A percentile compares a stretch with the other conserved stretches of the same genome.
Conservation (phyloP, 2,113 vertebrate species). For the Hymenochirus boettgeri region DNA sequence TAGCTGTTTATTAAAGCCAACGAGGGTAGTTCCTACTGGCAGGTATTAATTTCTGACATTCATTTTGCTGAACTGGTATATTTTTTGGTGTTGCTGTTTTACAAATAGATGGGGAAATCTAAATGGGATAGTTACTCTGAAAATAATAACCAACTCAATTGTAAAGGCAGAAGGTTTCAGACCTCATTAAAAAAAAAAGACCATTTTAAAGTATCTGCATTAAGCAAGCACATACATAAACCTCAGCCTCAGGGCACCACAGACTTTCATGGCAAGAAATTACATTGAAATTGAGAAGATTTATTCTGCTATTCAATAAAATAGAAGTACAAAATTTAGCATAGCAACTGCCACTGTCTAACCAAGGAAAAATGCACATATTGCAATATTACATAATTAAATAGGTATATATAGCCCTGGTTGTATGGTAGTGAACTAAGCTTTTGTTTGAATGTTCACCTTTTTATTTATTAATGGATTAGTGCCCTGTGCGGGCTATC, state of each 20-base stretch:
- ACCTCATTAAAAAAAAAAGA: slow-evolving; percentile 42
- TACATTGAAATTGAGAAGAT: slow-evolving; percentile 39
- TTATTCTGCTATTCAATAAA: slow-evolving; percentile 43
- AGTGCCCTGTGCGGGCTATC: too few relatives aligned
- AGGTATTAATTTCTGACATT: background rate
- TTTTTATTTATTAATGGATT: too few relatives aligned
- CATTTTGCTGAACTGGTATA: slow-evolving; percentile 32
- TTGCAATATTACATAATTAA: too few relatives aligned
- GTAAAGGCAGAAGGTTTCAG: slow-evolving; percentile 36
- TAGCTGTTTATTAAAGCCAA: background rate
- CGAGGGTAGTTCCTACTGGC: background rate
- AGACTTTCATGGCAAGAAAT: slow-evolving; percentile 38
- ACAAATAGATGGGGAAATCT: slow-evolving; percentile 12
- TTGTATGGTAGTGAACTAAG: too few relatives aligned
- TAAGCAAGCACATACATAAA: slow-evolving; percentile 42
- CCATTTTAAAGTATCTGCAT: slow-evolving; percentile 41
- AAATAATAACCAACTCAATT: slow-evolving; percentile 38
- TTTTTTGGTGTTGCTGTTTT: slow-evolving; percentile 10
- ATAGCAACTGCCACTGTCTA: slow-evolving; percentile 30
- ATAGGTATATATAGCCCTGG: too few relatives aligned
- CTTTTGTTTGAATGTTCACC: too few relatives aligned
- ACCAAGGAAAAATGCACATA: too few relatives aligned
- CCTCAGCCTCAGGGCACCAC: slow-evolving; percentile 38
- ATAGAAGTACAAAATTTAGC: slow-evolving; percentile 40
- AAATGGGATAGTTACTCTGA: slow-evolving; percentile 33